Evolutionary conservation across 92 coral and sea anemone species (phyloP), one percentile per base, ranked within the genome.

Genomic region (Hydrozoanthus gracilis): DNA sequence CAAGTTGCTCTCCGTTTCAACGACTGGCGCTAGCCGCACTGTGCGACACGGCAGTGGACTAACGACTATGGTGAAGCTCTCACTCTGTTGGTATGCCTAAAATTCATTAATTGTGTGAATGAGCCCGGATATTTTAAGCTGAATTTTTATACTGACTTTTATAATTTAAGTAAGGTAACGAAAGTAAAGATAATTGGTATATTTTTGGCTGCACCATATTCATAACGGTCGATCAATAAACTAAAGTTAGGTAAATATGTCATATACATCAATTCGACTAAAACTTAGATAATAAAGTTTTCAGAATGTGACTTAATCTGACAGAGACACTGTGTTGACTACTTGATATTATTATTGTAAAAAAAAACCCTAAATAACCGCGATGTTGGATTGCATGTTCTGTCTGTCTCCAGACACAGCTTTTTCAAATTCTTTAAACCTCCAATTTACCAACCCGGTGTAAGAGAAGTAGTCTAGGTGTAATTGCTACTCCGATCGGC

Each of bases 41-140:
- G 39, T 27, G 39, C 39, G 39, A 27, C 39, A 27, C 39, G 39
- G 39, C 39, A 27, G 39, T 27, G 39, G 39, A 27, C 39, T 27
- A 27, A 2, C 39, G 39, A 64, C 69, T 16, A 10, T 64, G 27
- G 2, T n/a, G 69, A 35, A 64, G 8, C 6, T 64, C 13, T 60
- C 66, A 5, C 8, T 16, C 18, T 64, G 69, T 64, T 64, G 16
- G 67, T 61, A 61, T 16, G 69, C 17, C 69, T n/a, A 17, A 6
- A 17, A 16, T 17, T 35, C 69, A 6, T n/a, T 64, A 35, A 64
- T 4, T 72, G 10, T 72, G 77, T 44, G 77, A 72, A 72, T 46
- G 15, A 27, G 77, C 48, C 77, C 54, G n/a, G 54, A 71, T 44
- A 44, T 72, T 72, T 69, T 20, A 72, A 72, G 48, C 77, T 14